Evolutionary conservation across 2,888 invertebrate genomes (phyloP).

Genomic region (Diarsia mendica): DNA sequence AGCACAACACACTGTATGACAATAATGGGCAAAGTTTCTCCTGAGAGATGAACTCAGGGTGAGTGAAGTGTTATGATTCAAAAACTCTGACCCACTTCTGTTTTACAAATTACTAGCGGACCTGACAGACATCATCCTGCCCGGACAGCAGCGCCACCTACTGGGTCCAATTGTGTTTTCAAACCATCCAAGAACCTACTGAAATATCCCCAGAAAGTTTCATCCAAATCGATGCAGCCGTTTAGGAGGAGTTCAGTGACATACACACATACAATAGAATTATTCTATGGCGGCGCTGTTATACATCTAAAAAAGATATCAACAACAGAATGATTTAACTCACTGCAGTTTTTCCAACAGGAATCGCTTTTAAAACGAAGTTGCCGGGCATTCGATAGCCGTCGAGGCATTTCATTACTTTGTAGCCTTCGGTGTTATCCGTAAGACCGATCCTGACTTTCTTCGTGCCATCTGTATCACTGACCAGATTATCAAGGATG

Average conservation of each 20-base stretch:
- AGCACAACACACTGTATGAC: too few species aligned
- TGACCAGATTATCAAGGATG: conserved; percentile 80
- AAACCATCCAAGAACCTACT: too few species aligned
- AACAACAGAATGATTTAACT: conserved; percentile 21
- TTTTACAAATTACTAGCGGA: not conserved
- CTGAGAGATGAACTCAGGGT: too few species aligned
- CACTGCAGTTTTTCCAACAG: conserved; percentile 74
- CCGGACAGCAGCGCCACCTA: too few species aligned
- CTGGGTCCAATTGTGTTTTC: too few species aligned
- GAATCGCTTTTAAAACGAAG: conserved; percentile 74
- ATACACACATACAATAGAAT: not conserved
- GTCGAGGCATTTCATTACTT: conserved; percentile 80
- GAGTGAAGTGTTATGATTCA: not conserved
- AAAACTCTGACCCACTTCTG: not conserved
- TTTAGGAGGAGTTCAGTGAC: too few species aligned
- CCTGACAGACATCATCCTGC: too few species aligned
- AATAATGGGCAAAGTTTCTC: too few species aligned
- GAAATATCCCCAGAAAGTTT: too few species aligned
- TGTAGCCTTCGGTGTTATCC: conserved; percentile 78
- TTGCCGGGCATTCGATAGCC: conserved; percentile 78
- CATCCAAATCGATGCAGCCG: too few species aligned
- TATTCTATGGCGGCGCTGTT: too few species aligned
- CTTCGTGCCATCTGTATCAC: conserved; percentile 76
- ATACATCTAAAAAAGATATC: not conserved
- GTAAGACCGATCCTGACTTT: conserved; percentile 82